Conservation (phyloP, 2,797 vertebrate genomes). For the Psittacula derbiana region DNA sequence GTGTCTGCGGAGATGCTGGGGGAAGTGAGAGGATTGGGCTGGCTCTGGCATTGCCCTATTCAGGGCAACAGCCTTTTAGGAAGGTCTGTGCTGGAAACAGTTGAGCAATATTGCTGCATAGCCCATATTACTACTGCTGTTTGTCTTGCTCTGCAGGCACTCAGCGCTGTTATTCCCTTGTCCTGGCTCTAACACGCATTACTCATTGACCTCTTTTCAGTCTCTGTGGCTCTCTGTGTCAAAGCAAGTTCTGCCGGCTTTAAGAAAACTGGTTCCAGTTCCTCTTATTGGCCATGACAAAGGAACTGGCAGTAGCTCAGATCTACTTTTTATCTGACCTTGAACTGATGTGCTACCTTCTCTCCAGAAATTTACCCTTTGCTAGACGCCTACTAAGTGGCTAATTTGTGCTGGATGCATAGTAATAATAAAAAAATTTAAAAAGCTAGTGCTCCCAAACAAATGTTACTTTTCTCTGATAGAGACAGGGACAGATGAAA, state of each 20-base stretch:
- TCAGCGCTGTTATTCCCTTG: background rate
- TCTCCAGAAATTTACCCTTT: background rate
- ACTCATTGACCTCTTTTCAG: conserved; percentile 42
- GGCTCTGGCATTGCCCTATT: background rate
- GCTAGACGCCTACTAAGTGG: background rate
- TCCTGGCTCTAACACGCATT: background rate
- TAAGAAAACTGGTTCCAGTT: background rate
- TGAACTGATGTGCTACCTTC: background rate
- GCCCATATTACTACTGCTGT: background rate
- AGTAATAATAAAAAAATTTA: background rate
- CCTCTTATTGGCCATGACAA: background rate
- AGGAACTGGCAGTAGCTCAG: background rate
- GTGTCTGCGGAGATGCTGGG: background rate
- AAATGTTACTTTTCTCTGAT: background rate
- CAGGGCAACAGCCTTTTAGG: background rate
- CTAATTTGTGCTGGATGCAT: background rate
- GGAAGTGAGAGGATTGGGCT: background rate
- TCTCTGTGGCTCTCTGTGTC: background rate
- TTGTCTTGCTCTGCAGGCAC: background rate
- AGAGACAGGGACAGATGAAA: background rate
- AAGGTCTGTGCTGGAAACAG: background rate
- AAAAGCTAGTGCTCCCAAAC: background rate
- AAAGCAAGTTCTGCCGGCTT: background rate
- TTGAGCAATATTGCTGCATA: background rate
- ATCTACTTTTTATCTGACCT: background rate